These are phyloP conservation scores for Xylota segnis DNA, from an alignment of 2,888 invertebrate species.

Conservation along the genomic window DNA sequence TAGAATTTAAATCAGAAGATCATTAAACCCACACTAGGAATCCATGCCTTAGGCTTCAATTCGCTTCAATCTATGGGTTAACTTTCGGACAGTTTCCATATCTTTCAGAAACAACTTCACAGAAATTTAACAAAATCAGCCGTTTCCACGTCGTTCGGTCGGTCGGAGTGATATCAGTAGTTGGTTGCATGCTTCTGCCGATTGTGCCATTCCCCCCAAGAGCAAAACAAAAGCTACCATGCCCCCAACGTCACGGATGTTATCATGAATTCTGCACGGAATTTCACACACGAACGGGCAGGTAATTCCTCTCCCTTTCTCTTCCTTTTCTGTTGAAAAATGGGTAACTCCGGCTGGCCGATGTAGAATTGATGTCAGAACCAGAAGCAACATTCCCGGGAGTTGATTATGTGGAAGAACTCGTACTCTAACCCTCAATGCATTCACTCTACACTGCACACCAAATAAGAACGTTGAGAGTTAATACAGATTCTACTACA, in stretches of 20 bases:
- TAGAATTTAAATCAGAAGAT: too few relatives aligned
- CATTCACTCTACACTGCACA: constrained; percentile 55
- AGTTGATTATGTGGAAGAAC: constrained; percentile 76
- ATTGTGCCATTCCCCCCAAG: not conserved
- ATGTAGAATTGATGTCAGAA: constrained; percentile 66
- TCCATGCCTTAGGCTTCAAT: too few relatives aligned
- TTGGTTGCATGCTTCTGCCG: constrained; percentile 25
- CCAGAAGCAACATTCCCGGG: constrained; percentile 71
- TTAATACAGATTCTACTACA: constrained; percentile 25
- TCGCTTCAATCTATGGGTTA: not conserved
- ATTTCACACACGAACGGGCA: constrained; percentile 75
- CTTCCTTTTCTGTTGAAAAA: constrained; percentile 31
- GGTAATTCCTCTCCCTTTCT: constrained; percentile 46
- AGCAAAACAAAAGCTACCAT: constrained; percentile 23
- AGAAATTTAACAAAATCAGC: constrained; percentile 28
- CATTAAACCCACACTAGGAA: too few relatives aligned
- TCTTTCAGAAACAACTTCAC: not conserved
- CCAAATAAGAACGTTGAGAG: constrained; percentile 49
- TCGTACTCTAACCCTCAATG: constrained; percentile 46
- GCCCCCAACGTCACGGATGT: constrained; percentile 74
- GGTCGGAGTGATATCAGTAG: constrained; percentile 34
- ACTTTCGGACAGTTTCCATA: not conserved
- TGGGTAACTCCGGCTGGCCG: constrained; percentile 43
- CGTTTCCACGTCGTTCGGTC: constrained; percentile 17
- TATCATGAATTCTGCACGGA: constrained; percentile 77